These are phyloP conservation scores for Macrotrachela quadricornifera DNA, from an alignment of 1,140 invertebrate species.

Conservation along the genomic window DNA sequence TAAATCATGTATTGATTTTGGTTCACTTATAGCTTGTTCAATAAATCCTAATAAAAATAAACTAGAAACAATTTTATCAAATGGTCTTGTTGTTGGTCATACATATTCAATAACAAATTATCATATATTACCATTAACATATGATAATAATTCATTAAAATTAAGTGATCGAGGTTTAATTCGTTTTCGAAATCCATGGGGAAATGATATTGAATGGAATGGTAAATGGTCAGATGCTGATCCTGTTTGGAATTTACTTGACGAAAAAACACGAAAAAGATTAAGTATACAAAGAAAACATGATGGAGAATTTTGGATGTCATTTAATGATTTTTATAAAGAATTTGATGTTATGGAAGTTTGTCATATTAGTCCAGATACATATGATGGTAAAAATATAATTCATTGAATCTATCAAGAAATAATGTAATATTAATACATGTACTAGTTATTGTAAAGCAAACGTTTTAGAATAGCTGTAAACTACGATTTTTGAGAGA, in stretches of 20 bases:
- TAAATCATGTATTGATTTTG: too few species aligned
- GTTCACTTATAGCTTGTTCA: too few species aligned
- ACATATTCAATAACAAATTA: conserved; percentile 25
- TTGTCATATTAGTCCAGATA: not conserved
- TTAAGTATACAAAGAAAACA: conserved; percentile 19
- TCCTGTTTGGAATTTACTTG: conserved; percentile 41
- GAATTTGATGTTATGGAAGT: not conserved
- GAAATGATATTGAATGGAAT: conserved; percentile 36
- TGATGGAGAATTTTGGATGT: conserved; percentile 37
- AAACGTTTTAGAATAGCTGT: too few species aligned
- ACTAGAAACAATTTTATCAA: conserved; percentile 5
- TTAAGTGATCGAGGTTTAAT: conserved; percentile 27
- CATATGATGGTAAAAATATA: too few species aligned
- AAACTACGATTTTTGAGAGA: too few species aligned
- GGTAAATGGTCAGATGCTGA: conserved; percentile 37
- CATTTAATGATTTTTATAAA: conserved; percentile 22
- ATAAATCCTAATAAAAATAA: too few species aligned
- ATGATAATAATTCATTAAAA: conserved; percentile 8
- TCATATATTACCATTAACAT: conserved; percentile 14
- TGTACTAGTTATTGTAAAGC: too few species aligned
- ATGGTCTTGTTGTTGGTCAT: conserved; percentile 35
- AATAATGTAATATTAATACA: too few species aligned
- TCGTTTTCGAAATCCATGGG: conserved; percentile 37
- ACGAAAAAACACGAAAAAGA: conserved; percentile 21
- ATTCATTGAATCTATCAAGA: too few species aligned